Evolutionary conservation across 2,888 invertebrate species (phyloP).

Genomic region (Dyspetes luteomarginatus): DNA sequence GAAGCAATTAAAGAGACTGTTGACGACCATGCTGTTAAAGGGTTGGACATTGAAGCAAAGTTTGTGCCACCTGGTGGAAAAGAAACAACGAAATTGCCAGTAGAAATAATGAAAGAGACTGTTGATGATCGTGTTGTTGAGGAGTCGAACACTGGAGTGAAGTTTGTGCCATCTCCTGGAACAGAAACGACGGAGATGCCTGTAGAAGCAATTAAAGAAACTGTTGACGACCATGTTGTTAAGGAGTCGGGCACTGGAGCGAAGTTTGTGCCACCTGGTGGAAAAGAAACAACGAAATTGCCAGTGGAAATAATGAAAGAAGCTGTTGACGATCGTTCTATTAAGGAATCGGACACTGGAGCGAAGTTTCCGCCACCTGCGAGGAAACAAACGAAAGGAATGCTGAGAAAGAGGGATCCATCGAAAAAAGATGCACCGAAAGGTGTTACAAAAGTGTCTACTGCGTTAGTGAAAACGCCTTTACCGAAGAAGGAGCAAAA

Average conservation of each 20-base stretch:
- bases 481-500: conserved; percentile 39
- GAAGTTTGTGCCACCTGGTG: neutral
- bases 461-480: neutral
- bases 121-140: neutral
- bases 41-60: conserved; percentile 6
- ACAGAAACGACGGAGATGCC: too few relatives aligned
- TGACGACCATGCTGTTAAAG: neutral
- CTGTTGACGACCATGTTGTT: too few relatives aligned
- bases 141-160: conserved; percentile 1
- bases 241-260: neutral
- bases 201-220: too few relatives aligned
- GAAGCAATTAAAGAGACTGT: neutral
- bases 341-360: neutral
- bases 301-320: too few relatives aligned
- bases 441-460: neutral
- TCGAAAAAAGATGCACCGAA: conserved; percentile 20
- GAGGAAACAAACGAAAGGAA: conserved; percentile 18
- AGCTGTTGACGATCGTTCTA: too few relatives aligned
- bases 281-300: conserved; percentile 12
- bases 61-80: too few relatives aligned
- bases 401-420: conserved; percentile 19
- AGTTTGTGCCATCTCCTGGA: too few relatives aligned
- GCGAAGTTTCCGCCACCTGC: neutral
- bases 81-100: too few relatives aligned
- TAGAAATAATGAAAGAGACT: too few relatives aligned